Evolutionary conservation across 1,140 invertebrate species (phyloP).

Genomic region (Drosophila melanica): DNA sequence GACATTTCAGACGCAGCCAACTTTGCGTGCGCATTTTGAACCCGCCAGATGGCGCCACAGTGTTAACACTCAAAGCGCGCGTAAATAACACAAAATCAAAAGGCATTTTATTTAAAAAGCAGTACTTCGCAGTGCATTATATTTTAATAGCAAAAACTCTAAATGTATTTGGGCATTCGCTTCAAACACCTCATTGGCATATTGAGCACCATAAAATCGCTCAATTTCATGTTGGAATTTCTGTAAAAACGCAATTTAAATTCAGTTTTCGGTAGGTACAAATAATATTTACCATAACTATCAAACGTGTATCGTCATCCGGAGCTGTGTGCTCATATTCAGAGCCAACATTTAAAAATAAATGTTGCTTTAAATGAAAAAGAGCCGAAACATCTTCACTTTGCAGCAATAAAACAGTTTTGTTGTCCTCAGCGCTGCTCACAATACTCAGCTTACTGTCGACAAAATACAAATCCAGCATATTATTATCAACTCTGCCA

Average conservation of each 20-base stretch:
- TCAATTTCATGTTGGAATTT: slow-evolving; percentile 61
- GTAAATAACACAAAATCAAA: background rate
- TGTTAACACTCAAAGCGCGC: background rate
- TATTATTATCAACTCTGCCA: background rate
- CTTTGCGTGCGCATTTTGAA: slow-evolving; percentile 9
- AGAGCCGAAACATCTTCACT: slow-evolving; percentile 51
- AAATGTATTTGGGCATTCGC: slow-evolving; percentile 32
- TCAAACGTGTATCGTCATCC: background rate
- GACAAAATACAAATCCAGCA: slow-evolving; percentile 46
- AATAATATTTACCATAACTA: slow-evolving; percentile 40
- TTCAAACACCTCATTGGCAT: slow-evolving; percentile 6
- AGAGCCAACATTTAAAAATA: slow-evolving; percentile 30
- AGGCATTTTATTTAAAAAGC: slow-evolving; percentile 20
- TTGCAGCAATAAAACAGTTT: slow-evolving; percentile 27
- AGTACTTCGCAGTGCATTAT: slow-evolving; percentile 34
- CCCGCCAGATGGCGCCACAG: slow-evolving; percentile 22
- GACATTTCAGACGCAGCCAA: slow-evolving; percentile 32
- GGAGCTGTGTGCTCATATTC: background rate
- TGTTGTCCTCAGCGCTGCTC: background rate
- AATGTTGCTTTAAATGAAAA: slow-evolving; percentile 59
- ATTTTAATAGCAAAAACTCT: slow-evolving; percentile 35
- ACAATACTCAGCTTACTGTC: slow-evolving; percentile 29
- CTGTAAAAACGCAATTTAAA: slow-evolving; percentile 28
- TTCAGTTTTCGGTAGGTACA: background rate
- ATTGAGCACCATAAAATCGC: slow-evolving; percentile 36